phyloP scores from a whole-genome alignment of 2,797 vertebrate genomes.

The Danio kyathit region DNA sequence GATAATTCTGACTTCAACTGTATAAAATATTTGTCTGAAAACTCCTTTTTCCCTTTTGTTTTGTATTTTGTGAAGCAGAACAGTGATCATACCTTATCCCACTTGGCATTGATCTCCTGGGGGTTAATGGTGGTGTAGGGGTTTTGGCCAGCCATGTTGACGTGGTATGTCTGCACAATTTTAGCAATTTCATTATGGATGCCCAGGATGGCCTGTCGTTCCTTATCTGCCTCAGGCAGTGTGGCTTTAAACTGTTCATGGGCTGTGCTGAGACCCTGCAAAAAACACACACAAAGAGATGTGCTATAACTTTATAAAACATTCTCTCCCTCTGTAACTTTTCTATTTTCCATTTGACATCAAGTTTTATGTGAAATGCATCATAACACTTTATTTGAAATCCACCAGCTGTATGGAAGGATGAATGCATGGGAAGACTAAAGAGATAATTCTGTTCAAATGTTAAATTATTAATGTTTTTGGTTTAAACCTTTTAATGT shows the following conservation, averaged over 20 bases:
- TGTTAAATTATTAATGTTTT: background rate
- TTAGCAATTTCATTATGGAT: conserved; percentile 98
- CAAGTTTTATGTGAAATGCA: background rate
- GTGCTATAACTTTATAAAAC: conserved; percentile 5
- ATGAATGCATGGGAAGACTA: background rate
- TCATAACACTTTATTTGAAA: background rate
- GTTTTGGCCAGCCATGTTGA: conserved; percentile 95
- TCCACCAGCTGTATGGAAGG: background rate
- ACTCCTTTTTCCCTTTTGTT: background rate
- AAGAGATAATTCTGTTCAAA: background rate
- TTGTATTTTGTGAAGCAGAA: background rate
- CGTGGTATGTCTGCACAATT: conserved; percentile 97
- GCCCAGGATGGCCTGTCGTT: conserved; percentile 93
- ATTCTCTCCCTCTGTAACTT: background rate
- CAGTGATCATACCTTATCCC: conserved; percentile 87
- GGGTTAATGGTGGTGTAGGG: conserved; percentile 96
- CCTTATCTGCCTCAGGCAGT: conserved; percentile 95
- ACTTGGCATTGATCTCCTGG: conserved; percentile 95
- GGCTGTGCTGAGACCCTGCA: conserved; percentile 92
- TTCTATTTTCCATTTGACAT: background rate
- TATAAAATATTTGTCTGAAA: background rate
- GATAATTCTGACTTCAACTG: too few species aligned
- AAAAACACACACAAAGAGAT: background rate
- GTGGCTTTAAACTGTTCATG: conserved; percentile 99
- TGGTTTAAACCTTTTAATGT: background rate